phyloP scores from a whole-genome alignment of 2,113 vertebrate genomes.

The Colaptes auratus region DNA sequence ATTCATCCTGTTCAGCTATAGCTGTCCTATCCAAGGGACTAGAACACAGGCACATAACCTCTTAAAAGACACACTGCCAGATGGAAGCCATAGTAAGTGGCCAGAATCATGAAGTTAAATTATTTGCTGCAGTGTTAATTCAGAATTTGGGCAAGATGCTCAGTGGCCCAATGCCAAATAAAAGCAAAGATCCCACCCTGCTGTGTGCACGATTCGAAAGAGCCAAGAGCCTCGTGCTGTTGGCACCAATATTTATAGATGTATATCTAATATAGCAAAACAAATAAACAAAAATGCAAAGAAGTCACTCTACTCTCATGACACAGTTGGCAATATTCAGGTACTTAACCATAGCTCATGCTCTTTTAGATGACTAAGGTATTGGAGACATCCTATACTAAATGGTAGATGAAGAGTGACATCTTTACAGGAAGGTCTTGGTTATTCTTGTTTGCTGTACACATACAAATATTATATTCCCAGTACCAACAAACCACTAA shows the following conservation, averaged over 20 bases:
- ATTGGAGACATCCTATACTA: neutral
- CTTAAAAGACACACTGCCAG: neutral
- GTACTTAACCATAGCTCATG: neutral
- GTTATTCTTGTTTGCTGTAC: neutral
- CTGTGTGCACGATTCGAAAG: neutral
- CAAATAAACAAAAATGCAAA: neutral
- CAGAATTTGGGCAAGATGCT: neutral
- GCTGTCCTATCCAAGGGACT: neutral
- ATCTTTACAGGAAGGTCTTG: neutral
- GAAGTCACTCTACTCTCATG: neutral
- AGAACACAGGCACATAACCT: neutral
- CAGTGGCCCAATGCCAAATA: neutral
- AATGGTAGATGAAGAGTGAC: neutral
- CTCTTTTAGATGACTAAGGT: neutral
- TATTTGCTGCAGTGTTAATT: neutral
- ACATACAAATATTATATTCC: neutral
- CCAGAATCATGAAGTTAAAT: neutral
- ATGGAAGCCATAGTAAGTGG: neutral
- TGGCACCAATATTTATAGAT: neutral
- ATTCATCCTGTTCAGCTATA: neutral
- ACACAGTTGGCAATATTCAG: neutral
- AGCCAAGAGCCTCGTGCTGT: neutral
- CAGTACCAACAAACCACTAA: neutral
- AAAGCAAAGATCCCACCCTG: neutral
- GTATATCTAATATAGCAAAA: neutral